A percentile compares a stretch with the other conserved stretches of the same genome.
Conservation (phyloP, 2,113 vertebrate species). For the Microtus oregoni region DNA sequence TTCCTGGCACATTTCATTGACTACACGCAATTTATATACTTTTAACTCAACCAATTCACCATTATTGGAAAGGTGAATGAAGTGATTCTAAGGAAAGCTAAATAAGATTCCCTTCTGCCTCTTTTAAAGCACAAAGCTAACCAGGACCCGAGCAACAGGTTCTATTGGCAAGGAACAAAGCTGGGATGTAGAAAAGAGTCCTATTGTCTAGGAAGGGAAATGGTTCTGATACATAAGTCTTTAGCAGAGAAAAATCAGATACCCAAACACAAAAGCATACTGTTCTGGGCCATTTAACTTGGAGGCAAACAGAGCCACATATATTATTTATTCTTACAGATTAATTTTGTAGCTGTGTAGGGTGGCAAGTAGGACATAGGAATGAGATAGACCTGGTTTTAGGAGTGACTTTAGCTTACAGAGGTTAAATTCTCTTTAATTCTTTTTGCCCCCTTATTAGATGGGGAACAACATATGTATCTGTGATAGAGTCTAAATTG, state of each 20-base stretch:
- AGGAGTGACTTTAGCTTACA: not conserved
- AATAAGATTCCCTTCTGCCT: not conserved
- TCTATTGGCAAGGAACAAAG: not conserved
- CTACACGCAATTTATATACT: not conserved
- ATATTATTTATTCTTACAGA: not conserved
- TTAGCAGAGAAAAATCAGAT: not conserved
- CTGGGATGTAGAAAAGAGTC: not conserved
- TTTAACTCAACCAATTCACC: not conserved
- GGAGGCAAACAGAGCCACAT: not conserved
- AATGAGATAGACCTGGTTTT: not conserved
- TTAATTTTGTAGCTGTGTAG: not conserved
- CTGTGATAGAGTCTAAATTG: constrained; percentile 1
- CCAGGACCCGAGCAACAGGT: not conserved
- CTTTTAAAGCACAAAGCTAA: not conserved
- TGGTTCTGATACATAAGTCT: not conserved
- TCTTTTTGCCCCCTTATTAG: constrained; percentile 3
- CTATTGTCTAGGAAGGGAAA: not conserved
- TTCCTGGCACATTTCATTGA: not conserved
- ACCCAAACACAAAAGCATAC: not conserved
- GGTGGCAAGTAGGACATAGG: not conserved
- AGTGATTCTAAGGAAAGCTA: not conserved
- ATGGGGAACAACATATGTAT: not conserved
- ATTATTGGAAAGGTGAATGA: not conserved
- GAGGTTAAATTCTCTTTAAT: constrained; percentile 4
- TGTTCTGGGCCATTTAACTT: not conserved